Conservation (phyloP, 2,888 invertebrate species). For the Synergus umbraculus region DNA sequence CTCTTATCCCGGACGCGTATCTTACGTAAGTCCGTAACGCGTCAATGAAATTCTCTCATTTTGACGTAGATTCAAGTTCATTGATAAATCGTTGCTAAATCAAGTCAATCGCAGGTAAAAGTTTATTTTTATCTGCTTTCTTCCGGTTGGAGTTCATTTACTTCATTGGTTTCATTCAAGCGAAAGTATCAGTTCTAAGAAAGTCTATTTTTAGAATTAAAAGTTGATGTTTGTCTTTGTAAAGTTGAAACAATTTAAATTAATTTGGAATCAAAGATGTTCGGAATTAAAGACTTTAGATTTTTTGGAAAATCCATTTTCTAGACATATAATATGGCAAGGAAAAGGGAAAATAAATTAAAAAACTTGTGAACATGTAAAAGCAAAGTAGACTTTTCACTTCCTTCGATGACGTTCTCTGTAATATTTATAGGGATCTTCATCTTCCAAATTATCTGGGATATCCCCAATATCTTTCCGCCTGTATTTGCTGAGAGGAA, state of each 20-base stretch:
- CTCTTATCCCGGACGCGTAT: slow-evolving; percentile 50
- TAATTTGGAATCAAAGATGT: not conserved
- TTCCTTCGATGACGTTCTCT: slow-evolving; percentile 60
- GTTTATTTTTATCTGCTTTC: slow-evolving; percentile 13
- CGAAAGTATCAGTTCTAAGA: not conserved
- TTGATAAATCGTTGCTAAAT: slow-evolving; percentile 45
- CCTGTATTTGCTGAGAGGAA: slow-evolving; percentile 68
- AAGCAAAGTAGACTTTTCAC: not conserved
- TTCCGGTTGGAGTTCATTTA: not conserved
- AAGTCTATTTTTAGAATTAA: not conserved
- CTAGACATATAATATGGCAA: not conserved
- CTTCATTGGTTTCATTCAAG: not conserved
- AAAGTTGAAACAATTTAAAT: too few species aligned
- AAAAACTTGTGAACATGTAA: not conserved
- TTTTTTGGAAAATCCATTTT: not conserved
- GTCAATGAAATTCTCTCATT: slow-evolving; percentile 54
- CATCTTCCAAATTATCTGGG: slow-evolving; percentile 59
- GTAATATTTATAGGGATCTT: slow-evolving; percentile 71
- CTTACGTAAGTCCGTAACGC: slow-evolving; percentile 49
- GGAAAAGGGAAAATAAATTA: not conserved
- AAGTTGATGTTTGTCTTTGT: not conserved
- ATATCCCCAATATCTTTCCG: slow-evolving; percentile 68
- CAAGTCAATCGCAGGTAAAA: not conserved
- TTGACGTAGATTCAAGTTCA: slow-evolving; percentile 53
- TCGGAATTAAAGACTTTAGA: not conserved